A percentile compares a stretch with the other conserved stretches of the same genome.
Conservation (phyloP, 2,113 vertebrate genomes). For the Saguinus imperator region DNA sequence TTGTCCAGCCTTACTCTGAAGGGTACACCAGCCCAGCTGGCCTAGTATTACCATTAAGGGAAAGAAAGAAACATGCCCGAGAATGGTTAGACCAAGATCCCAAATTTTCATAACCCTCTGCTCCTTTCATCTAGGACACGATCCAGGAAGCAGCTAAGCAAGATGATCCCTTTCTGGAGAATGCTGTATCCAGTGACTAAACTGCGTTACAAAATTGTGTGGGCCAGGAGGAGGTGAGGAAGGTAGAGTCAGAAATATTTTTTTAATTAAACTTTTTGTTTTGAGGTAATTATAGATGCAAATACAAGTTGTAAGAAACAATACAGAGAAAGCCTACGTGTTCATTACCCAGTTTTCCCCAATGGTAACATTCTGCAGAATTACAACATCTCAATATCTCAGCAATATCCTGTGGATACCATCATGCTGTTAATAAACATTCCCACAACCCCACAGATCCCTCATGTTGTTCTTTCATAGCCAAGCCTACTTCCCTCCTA, state of each 20-base stretch:
- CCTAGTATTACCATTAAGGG: neutral
- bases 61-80: neutral
- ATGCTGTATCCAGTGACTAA: neutral
- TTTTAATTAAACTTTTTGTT: slow-evolving; percentile 16
- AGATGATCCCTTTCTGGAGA: neutral
- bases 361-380: neutral
- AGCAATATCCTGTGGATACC: neutral
- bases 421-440: neutral
- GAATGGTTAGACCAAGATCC: neutral
- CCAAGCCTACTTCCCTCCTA: neutral
- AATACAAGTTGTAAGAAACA: neutral
- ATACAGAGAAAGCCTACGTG: neutral
- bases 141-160: neutral
- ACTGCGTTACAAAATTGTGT: neutral
- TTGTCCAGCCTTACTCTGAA: neutral
- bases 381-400: neutral
- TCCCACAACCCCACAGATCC: neutral
- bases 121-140: neutral
- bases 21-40: neutral
- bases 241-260: neutral
- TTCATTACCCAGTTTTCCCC: neutral
- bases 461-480: neutral
- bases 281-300: neutral
- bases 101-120: neutral
- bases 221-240: neutral